These are phyloP conservation scores for Chondrilla cf. caribensis DNA, from an alignment of 37 sponge, comb jelly and placozoan genomes.

Conservation along the genomic window DNA sequence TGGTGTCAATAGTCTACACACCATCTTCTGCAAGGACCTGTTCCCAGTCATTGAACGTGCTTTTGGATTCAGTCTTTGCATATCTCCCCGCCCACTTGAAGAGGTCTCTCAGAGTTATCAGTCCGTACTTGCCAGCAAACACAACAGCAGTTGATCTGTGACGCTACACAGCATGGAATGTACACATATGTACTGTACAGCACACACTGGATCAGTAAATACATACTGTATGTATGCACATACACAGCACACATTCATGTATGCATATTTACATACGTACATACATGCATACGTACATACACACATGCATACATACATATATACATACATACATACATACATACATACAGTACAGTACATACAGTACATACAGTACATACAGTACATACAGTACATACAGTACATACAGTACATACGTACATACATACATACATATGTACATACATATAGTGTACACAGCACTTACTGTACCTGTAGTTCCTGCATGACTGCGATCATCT, in stretches of 20 bases:
- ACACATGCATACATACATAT: too few relatives aligned
- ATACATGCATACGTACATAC: too few relatives aligned
- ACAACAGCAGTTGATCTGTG: slow-evolving; percentile 73
- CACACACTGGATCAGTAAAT: too few relatives aligned
- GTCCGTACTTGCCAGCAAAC: slow-evolving; percentile 96
- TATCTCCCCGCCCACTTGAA: slow-evolving; percentile 98
- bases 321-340: too few relatives aligned
- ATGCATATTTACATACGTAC: too few relatives aligned
- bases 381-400: slow-evolving; percentile 1
- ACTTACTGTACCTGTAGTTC: slow-evolving; percentile 75
- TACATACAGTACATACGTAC: background rate
- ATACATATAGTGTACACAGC: background rate
- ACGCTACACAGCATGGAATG: slow-evolving; percentile 25
- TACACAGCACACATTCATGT: too few relatives aligned
- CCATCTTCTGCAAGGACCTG: slow-evolving; percentile 96
- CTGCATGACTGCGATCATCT: slow-evolving; percentile 91
- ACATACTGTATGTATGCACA: too few relatives aligned
- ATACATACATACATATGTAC: background rate
- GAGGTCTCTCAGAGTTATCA: slow-evolving; percentile 93
- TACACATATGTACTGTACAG: too few relatives aligned
- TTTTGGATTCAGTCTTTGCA: slow-evolving; percentile 28
- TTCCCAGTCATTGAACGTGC: slow-evolving; percentile 92
- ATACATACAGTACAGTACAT: too few relatives aligned
- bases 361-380: background rate
- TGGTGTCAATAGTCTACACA: too few relatives aligned